phyloP scores from a whole-genome alignment of 2,113 vertebrate genomes.

The Dolichotis patagonum region DNA sequence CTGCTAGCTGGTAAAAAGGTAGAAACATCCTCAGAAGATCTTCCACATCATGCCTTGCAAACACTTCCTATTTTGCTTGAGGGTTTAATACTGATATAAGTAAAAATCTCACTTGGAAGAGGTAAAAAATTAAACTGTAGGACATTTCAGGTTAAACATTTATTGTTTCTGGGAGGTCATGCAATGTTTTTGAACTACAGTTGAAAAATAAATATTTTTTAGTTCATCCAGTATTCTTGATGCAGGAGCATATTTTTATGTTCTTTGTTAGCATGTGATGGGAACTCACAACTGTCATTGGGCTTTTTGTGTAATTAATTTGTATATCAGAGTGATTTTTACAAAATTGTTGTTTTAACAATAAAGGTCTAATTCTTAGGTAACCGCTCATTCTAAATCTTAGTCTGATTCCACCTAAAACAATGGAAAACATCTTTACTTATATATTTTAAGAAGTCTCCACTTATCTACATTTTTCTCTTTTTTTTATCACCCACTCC shows the following conservation, averaged over 20 bases:
- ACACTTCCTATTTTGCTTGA: not conserved
- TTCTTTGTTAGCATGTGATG: not conserved
- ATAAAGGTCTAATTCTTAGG: not conserved
- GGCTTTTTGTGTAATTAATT: not conserved
- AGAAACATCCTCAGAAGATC: constrained; percentile 43
- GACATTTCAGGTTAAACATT: constrained; percentile 9
- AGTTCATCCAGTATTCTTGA: not conserved
- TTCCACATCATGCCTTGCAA: constrained; percentile 28
- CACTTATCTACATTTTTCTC: not conserved
- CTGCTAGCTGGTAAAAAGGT: constrained; percentile 8
- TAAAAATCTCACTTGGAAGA: not conserved
- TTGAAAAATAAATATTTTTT: constrained; percentile 30
- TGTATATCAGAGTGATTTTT: not conserved
- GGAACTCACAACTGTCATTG: not conserved
- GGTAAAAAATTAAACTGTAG: constrained; percentile 30
- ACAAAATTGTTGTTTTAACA: not conserved
- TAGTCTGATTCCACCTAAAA: not conserved
- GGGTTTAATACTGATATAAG: not conserved
- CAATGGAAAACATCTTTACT: not conserved
- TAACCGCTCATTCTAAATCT: not conserved
- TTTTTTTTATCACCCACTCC: not conserved
- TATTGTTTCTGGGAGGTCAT: not conserved
- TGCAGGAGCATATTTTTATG: not conserved
- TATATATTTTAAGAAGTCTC: not conserved
- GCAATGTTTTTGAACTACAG: not conserved